Evolutionary conservation across 2,113 vertebrate genomes (phyloP), one percentile per base, ranked within the genome.

Genomic region (Microtus pennsylvanicus): DNA sequence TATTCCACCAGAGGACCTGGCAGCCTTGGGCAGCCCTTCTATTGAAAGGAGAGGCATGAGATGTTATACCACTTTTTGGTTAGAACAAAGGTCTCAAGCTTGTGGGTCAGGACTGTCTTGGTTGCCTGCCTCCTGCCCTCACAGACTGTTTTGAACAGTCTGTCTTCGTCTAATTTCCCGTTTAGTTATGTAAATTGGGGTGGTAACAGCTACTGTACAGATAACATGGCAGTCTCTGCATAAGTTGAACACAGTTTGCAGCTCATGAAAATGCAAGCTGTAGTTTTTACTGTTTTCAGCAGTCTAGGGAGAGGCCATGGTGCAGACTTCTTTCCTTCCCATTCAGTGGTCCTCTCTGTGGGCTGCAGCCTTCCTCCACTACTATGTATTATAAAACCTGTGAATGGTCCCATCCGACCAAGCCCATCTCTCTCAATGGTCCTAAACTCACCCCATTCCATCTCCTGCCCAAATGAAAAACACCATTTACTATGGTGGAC

Each of bases 301-400:
- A n/a, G 0, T 5, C 47, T 70, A 28, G 83, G 52, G n/a, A 67
- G 21, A 52, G 76, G 8, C 9, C 38, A 21, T 0, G 0, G 28
- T 7, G n/a, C 26, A 93, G 28, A 38, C 30, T 4, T 28, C 55
- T 21, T 74, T 89, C 72, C 61, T 22, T 89, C 47, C 75, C 42
- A n/a, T 33, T 70, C 69, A 74, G 5, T 55, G 55, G 30, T 81
- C 55, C 63, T 24, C 69, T 90, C 52, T 42, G 85, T 77, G 42
- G 22, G 65, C 52, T 30, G 76, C 8, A 22, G 30, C 11, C 42
- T 11, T 50, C 11, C 16, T 75, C n/a, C 22, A 26, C 7, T 1
- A 21, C 14, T 45, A 28, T 14, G 74, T 13, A 70, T 30, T 88
- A 52, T 42, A 30, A 8, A 0, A 42, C 30, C 26, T 12, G 30